Conservation (phyloP, 1,140 invertebrate species). For the Drosophila orosa region DNA sequence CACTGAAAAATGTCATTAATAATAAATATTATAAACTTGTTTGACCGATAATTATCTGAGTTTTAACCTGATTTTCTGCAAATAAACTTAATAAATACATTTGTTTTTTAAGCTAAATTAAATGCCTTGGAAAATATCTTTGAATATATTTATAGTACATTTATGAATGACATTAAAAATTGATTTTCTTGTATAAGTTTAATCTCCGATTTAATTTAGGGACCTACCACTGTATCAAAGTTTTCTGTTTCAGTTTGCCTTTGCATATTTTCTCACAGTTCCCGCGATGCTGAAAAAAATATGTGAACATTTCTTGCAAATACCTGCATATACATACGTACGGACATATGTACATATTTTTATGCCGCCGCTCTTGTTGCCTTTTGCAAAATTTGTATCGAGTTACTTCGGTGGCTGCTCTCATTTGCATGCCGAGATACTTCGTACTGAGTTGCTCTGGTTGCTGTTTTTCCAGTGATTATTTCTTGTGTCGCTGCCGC, state of each 20-base stretch:
- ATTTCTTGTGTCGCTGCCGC: slow-evolving; percentile 73
- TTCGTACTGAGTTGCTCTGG: slow-evolving; percentile 41
- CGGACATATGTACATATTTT: slow-evolving; percentile 13
- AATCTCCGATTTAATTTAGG: background rate
- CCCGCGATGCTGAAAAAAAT: slow-evolving; percentile 31
- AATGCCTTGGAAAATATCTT: background rate
- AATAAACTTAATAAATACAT: background rate
- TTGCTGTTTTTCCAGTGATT: slow-evolving; percentile 67
- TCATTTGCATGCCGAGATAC: slow-evolving; percentile 71
- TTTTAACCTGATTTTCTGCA: background rate
- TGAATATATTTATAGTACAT: background rate
- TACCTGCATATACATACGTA: slow-evolving; percentile 33
- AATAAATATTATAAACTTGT: background rate
- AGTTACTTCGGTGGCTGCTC: slow-evolving; percentile 77
- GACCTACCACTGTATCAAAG: slow-evolving; percentile 18
- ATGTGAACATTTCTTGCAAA: slow-evolving; percentile 50
- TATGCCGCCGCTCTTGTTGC: slow-evolving; percentile 22
- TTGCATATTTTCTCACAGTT: slow-evolving; percentile 60
- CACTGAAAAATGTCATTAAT: background rate
- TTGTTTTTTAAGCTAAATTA: background rate
- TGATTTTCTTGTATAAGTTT: background rate
- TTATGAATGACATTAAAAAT: background rate
- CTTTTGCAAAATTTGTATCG: slow-evolving; percentile 61
- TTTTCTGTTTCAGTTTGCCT: slow-evolving; percentile 39
- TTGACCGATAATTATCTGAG: background rate